Conservation (phyloP, 2,888 invertebrate genomes). For the Rotaria sp. region DNA sequence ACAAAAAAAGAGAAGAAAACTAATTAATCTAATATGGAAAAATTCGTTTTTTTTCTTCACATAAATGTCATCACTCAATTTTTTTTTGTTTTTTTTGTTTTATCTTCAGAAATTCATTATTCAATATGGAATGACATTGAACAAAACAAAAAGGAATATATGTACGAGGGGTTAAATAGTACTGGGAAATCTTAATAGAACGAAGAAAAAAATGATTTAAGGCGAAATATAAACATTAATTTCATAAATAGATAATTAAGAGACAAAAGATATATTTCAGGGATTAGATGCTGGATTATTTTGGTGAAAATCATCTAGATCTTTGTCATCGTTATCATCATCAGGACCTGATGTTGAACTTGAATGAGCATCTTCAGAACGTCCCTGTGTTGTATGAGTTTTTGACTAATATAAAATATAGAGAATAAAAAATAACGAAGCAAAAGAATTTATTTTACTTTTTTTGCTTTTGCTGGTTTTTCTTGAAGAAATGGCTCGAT, state of each 20-base stretch:
- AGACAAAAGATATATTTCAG: background rate
- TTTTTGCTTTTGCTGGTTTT: background rate
- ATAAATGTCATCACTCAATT: background rate
- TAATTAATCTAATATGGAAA: background rate
- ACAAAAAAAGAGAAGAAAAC: background rate
- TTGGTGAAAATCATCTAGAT: background rate
- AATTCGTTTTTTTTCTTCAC: background rate
- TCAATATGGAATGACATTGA: background rate
- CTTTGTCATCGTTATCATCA: background rate
- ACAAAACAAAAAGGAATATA: background rate
- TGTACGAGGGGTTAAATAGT: background rate
- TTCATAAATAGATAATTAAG: background rate
- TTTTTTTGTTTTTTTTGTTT: background rate
- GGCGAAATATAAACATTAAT: background rate
- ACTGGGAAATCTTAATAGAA: background rate
- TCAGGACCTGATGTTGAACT: background rate
- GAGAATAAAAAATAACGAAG: background rate
- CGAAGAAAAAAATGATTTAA: background rate
- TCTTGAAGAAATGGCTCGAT: conserved; percentile 63
- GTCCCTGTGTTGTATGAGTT: background rate
- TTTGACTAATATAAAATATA: background rate
- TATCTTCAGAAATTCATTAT: background rate
- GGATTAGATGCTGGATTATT: background rate
- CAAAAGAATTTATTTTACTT: background rate
- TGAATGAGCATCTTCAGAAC: background rate